phyloP scores from a whole-genome alignment of 1,140 invertebrate species.

The Colletes latitarsis region DNA sequence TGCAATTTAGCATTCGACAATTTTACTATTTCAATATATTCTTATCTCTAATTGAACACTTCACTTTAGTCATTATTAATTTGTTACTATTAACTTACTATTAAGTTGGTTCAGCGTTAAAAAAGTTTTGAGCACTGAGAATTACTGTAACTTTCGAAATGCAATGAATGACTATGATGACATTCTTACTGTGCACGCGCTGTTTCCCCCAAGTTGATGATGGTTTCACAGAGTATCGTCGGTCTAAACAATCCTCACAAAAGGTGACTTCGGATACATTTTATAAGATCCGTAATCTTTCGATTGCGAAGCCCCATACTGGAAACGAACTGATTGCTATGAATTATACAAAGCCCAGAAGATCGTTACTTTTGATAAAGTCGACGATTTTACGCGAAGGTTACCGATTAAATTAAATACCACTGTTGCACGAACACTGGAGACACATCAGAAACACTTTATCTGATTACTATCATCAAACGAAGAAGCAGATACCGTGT shows the following conservation, averaged over 20 bases:
- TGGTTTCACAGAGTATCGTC: not conserved
- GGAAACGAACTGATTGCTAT: slow-evolving; percentile 3
- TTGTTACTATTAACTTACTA: too few species aligned
- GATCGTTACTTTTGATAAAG: slow-evolving; percentile 28
- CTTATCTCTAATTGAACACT: too few species aligned
- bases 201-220: not conserved
- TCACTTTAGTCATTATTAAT: too few species aligned
- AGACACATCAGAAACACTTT: slow-evolving; percentile 5
- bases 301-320: slow-evolving; percentile 4
- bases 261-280: not conserved
- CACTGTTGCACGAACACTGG: not conserved
- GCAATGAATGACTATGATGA: not conserved
- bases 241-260: not conserved
- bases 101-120: too few species aligned
- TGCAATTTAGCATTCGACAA: too few species aligned
- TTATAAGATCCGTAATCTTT: slow-evolving; percentile 40
- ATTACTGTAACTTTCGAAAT: not conserved
- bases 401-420: slow-evolving; percentile 40
- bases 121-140: too few species aligned
- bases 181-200: not conserved
- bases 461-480: slow-evolving; percentile 28
- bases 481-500: not conserved
- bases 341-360: slow-evolving; percentile 5
- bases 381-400: slow-evolving; percentile 41
- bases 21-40: too few species aligned